Conservation (phyloP, 2,113 vertebrate species). For the Abramis brama region DNA sequence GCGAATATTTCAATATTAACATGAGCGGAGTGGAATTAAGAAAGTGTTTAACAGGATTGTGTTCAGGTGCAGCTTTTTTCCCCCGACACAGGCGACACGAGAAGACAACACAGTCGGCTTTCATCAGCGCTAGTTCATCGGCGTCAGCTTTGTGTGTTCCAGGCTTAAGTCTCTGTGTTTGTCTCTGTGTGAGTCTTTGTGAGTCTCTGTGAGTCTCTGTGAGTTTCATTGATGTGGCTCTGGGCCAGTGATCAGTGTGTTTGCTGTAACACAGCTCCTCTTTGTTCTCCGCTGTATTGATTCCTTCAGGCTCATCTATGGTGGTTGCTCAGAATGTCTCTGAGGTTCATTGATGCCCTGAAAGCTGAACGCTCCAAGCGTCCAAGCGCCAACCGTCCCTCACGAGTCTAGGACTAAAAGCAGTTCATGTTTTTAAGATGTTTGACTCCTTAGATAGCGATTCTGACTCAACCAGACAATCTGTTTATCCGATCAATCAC, state of each 20-base stretch:
- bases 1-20: no score
- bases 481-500: not conserved
- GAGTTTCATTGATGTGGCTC: conserved; percentile 59
- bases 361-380: not conserved
- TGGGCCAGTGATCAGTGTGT: conserved; percentile 70
- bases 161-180: no score
- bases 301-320: conserved; percentile 53
- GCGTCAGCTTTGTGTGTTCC: no score
- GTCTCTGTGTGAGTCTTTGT: no score
- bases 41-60: no score
- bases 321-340: conserved; percentile 35
- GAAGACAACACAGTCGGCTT: no score
- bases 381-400: not conserved
- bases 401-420: not conserved
- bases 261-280: conserved; percentile 67
- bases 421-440: not conserved
- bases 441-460: not conserved
- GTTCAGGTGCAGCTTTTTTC: no score
- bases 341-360: not conserved
- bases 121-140: no score
- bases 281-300: conserved; percentile 75
- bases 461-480: not conserved
- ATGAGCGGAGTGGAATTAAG: no score
- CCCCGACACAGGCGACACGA: no score
- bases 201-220: no score